Evolutionary conservation across 2,797 vertebrate species (phyloP).

Genomic region (Acanthornis magna): DNA sequence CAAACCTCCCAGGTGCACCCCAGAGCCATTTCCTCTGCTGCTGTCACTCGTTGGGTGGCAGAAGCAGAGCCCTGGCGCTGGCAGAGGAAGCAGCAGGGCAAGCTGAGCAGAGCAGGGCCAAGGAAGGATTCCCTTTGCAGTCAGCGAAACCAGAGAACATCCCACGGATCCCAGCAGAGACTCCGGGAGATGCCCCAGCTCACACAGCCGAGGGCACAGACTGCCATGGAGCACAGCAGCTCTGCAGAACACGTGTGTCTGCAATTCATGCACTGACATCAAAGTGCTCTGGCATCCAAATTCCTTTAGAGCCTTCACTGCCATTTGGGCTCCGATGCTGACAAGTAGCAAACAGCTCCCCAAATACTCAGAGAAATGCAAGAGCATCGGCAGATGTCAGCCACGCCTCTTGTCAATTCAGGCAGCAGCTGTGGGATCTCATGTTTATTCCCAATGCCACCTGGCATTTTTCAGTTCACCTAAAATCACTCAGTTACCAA

Average conservation of each 20-base stretch:
- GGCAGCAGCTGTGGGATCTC: slow-evolving; percentile 50
- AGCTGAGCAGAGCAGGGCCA: neutral
- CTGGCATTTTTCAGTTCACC: slow-evolving; percentile 45
- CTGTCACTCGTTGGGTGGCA: neutral
- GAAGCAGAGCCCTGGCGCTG: neutral
- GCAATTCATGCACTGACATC: neutral
- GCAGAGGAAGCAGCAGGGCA: neutral
- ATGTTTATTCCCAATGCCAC: slow-evolving; percentile 39
- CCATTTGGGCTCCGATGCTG: neutral
- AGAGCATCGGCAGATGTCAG: slow-evolving; percentile 6
- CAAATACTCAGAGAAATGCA: neutral
- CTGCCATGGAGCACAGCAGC: too few relatives aligned
- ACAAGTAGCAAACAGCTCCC: neutral
- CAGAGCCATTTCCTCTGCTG: accelerated
- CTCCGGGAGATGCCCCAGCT: neutral
- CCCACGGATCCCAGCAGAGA: accelerated
- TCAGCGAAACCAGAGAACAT: accelerated
- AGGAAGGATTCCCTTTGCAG: neutral
- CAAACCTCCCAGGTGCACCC: too few relatives aligned
- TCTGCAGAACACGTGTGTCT: neutral
- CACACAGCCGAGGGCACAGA: neutral
- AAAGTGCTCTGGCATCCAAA: neutral
- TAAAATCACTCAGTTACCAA: slow-evolving; percentile 53
- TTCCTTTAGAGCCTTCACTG: neutral
- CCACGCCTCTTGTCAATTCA: neutral